phyloP scores from a whole-genome alignment of 2,888 invertebrate species.

The Sphecodes monilicornis region DNA sequence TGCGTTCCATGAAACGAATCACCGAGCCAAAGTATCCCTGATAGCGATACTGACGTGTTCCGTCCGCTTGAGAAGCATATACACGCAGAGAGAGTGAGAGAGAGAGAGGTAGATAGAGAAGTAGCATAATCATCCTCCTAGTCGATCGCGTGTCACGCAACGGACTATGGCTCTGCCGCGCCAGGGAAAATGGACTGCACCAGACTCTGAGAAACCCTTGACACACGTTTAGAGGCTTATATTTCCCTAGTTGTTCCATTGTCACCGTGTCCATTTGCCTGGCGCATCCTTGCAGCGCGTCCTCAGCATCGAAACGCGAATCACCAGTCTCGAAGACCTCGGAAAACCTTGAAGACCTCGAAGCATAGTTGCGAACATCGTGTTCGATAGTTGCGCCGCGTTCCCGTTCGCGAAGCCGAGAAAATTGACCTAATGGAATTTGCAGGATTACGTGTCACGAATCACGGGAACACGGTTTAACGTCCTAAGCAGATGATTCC shows the following conservation, averaged over 20 bases:
- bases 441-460: neutral
- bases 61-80: neutral
- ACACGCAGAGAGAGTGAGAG: no score
- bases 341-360: neutral
- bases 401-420: neutral
- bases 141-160: conserved; percentile 13
- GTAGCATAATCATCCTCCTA: neutral
- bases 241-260: neutral
- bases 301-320: conserved; percentile 45
- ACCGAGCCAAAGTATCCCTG: conserved; percentile 24
- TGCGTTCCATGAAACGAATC: conserved; percentile 44
- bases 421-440: neutral
- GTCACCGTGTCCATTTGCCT: conserved; percentile 6
- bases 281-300: conserved; percentile 54
- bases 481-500: neutral
- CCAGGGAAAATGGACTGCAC: conserved; percentile 32
- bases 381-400: neutral
- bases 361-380: neutral
- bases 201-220: neutral
- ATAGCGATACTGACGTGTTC: conserved; percentile 20
- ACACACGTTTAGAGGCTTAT: neutral
- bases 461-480: neutral
- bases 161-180: conserved; percentile 54
- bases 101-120: neutral
- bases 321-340: neutral